phyloP scores from a whole-genome alignment of 2,113 vertebrate genomes.

The Bettongia penicillata region DNA sequence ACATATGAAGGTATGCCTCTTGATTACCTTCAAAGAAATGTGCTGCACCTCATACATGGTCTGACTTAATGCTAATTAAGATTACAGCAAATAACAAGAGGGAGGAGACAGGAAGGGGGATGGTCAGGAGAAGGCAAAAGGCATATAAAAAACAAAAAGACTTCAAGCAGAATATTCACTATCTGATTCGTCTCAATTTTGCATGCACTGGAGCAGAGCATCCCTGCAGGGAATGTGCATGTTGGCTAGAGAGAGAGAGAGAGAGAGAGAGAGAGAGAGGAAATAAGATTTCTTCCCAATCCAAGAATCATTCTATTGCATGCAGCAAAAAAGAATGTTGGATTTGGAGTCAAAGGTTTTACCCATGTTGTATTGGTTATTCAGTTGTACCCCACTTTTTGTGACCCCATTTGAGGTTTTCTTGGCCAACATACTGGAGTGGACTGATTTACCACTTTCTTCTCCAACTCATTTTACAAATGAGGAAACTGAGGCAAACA shows the following conservation, averaged over 20 bases:
- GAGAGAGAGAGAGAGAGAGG: conserved; percentile 55
- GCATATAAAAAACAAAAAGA: conserved; percentile 43
- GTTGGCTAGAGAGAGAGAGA: conserved; percentile 56
- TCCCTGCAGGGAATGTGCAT: conserved; percentile 43
- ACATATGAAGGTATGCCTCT: neutral
- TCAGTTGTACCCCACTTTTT: neutral
- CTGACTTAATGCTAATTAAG: neutral
- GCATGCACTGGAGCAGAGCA: conserved; percentile 58
- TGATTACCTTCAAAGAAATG: neutral
- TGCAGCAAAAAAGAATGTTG: neutral
- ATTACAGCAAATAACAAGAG: neutral
- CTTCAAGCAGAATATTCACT: conserved; percentile 40
- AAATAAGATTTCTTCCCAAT: conserved; percentile 59
- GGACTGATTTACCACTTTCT: neutral
- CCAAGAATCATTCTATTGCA: conserved; percentile 51
- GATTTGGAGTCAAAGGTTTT: neutral
- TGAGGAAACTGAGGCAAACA: neutral
- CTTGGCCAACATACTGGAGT: neutral
- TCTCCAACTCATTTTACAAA: neutral
- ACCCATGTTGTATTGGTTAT: neutral
- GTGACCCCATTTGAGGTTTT: neutral
- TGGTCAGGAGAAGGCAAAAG: conserved; percentile 44
- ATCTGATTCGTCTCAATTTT: conserved; percentile 60
- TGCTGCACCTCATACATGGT: neutral
- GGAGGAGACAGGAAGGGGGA: neutral